These are phyloP conservation scores for Mesocentrotus franciscanus DNA, from an alignment of 53 echinoderm and acorn worm genomes.

Conservation along the genomic window DNA sequence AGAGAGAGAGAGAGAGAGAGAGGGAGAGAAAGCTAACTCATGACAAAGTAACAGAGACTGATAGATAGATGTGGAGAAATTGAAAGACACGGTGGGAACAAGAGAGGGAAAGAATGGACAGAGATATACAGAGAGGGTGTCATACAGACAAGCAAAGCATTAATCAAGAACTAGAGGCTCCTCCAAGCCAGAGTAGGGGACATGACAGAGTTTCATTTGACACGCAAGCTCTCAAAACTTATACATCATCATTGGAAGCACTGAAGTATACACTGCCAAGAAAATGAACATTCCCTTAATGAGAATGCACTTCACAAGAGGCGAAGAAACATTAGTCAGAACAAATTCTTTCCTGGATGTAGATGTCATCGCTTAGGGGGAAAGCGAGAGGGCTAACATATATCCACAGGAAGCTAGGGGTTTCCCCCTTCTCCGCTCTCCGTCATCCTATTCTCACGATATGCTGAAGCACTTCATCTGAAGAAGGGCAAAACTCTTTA, in stretches of 20 bases:
- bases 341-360: not conserved
- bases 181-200: not conserved
- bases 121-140: not conserved
- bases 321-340: constrained; percentile 37
- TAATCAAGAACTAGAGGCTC: not conserved
- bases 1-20: not conserved
- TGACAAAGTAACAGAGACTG: no score
- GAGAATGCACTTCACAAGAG: constrained; percentile 28
- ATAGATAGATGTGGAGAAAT: not conserved
- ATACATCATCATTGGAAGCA: not conserved
- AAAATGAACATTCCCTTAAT: not conserved
- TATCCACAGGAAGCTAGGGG: constrained; percentile 51
- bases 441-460: constrained; percentile 41
- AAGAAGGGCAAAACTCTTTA: not conserved
- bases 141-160: not conserved
- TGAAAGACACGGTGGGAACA: not conserved
- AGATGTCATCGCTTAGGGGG: constrained; percentile 47
- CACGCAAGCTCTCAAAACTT: constrained; percentile 14
- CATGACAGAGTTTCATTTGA: not conserved
- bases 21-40: no score
- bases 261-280: not conserved
- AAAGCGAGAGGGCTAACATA: constrained; percentile 55
- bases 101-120: not conserved
- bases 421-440: constrained; percentile 19
- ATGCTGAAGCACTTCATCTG: not conserved